phyloP scores from a whole-genome alignment of 1,140 invertebrate species.

The Cyclina sinensis region DNA sequence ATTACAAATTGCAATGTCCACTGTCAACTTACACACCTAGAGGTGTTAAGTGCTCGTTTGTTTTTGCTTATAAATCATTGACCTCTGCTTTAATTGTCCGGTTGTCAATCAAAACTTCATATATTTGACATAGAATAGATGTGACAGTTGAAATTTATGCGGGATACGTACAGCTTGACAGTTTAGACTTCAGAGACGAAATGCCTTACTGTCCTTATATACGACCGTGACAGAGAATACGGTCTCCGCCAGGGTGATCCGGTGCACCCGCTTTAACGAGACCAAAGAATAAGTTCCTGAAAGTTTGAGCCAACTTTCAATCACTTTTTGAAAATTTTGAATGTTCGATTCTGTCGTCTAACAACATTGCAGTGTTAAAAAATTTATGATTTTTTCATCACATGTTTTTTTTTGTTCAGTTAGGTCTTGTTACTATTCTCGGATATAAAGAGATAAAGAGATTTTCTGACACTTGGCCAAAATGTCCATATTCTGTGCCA shows the following conservation, averaged over 20 bases:
- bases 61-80: constrained; percentile 51
- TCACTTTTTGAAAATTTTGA: no score
- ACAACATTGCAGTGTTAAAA: no score
- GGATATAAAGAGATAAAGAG: no score
- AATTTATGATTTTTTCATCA: no score
- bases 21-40: constrained; percentile 25
- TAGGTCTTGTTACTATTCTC: no score
- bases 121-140: neutral
- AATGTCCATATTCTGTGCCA: no score
- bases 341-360: no score
- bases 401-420: no score
- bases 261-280: neutral
- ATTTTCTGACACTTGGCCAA: no score
- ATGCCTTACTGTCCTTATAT: neutral
- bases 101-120: constrained; percentile 41
- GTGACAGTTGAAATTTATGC: constrained; percentile 47
- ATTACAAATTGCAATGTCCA: constrained; percentile 27
- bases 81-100: constrained; percentile 30
- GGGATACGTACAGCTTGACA: neutral
- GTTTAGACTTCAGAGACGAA: neutral
- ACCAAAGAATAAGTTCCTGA: no score
- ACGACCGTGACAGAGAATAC: neutral
- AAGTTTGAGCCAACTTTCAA: no score
- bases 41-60: constrained; percentile 44
- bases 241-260: constrained; percentile 16